Conservation (phyloP, 2,113 vertebrate genomes). For the Chrysochloris asiatica region DNA sequence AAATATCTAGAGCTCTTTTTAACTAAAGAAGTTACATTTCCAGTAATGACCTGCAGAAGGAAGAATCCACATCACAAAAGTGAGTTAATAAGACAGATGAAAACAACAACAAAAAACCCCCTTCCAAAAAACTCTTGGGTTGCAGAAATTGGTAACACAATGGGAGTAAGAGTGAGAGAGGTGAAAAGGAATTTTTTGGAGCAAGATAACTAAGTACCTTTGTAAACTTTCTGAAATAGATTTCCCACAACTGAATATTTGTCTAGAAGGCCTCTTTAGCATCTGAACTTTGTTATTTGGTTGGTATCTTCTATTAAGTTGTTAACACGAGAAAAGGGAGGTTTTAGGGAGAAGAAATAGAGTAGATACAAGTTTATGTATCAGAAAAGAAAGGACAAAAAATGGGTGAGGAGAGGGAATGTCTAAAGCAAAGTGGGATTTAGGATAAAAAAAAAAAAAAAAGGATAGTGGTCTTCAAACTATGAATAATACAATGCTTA, state of each 20-base stretch:
- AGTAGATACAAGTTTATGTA: background rate
- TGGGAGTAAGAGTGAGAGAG: background rate
- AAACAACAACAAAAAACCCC: background rate
- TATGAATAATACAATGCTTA: background rate
- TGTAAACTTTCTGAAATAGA: slow-evolving; percentile 5
- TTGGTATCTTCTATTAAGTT: background rate
- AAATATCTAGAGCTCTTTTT: background rate
- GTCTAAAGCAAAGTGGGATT: slow-evolving; percentile 8
- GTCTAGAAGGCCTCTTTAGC: background rate
- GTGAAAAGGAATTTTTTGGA: background rate
- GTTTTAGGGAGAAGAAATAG: slow-evolving; percentile 3
- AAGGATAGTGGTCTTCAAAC: slow-evolving; percentile 35
- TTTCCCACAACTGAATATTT: background rate
- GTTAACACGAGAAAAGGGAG: background rate
- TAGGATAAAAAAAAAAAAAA: slow-evolving; percentile 5
- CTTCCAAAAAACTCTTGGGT: background rate
- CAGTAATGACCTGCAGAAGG: background rate
- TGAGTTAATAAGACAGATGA: background rate
- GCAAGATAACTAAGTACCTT: slow-evolving; percentile 8
- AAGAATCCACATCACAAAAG: background rate
- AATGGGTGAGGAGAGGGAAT: background rate
- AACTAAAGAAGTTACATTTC: background rate
- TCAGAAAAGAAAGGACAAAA: slow-evolving; percentile 26
- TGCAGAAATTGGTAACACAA: background rate
- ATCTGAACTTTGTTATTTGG: background rate